Evolutionary conservation across 2,888 invertebrate genomes (phyloP).

Genomic region (Sycophila texana): DNA sequence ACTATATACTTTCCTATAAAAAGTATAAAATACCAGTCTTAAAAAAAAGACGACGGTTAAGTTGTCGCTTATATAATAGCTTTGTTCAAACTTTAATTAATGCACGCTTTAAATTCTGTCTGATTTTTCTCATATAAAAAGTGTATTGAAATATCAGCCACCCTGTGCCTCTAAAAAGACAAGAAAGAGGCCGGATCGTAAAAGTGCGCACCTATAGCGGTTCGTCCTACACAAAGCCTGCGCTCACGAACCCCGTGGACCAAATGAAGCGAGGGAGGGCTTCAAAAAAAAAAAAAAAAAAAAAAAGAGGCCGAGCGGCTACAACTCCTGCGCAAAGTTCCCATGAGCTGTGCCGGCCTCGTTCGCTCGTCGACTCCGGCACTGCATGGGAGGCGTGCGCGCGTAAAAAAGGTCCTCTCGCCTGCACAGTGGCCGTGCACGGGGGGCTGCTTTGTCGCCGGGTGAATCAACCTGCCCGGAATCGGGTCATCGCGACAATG

Average conservation of each 20-base stretch:
- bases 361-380: slow-evolving; percentile 33
- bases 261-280: background rate
- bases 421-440: background rate
- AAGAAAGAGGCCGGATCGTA: background rate
- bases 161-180: too few species aligned
- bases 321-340: slow-evolving; percentile 62
- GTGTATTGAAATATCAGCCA: too few species aligned
- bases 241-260: background rate
- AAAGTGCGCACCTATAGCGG: background rate
- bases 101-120: too few species aligned
- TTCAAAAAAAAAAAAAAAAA: too few species aligned
- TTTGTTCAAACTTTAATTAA: too few species aligned
- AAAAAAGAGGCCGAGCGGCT: slow-evolving; percentile 59
- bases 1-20: too few species aligned
- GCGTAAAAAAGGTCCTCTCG: too few species aligned
- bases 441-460: slow-evolving; percentile 41
- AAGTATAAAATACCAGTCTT: too few species aligned
- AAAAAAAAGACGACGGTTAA: too few species aligned
- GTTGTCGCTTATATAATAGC: too few species aligned
- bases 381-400: background rate
- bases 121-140: too few species aligned
- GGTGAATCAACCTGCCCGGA: slow-evolving; percentile 69
- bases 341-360: slow-evolving; percentile 46
- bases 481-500: slow-evolving; percentile 69
- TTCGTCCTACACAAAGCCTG: background rate